Percentiles rank a stretch among this genome's conserved stretches.
phyloP scores from a whole-genome alignment of 2,888 invertebrate genomes.

The Apotomis betuletana region DNA sequence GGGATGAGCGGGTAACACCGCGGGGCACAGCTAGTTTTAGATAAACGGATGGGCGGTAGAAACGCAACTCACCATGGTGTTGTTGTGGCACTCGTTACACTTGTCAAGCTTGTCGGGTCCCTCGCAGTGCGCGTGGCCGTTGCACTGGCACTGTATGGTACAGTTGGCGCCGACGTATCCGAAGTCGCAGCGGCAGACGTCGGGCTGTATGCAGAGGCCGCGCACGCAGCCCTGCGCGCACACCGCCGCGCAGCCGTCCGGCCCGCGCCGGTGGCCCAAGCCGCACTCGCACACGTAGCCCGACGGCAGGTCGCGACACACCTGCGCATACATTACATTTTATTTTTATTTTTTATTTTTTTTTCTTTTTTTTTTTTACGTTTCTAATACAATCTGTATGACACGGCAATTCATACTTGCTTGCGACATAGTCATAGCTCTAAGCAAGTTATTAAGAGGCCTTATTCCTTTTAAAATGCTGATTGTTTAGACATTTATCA shows the following conservation, averaged over 20 bases:
- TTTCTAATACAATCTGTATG: background rate
- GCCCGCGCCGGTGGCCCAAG: slow-evolving; percentile 85
- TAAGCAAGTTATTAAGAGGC: too few relatives aligned
- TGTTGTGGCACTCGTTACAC: slow-evolving; percentile 94
- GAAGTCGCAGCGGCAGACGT: slow-evolving; percentile 95
- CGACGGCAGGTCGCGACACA: slow-evolving; percentile 91
- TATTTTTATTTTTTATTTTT: too few relatives aligned
- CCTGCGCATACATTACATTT: slow-evolving; percentile 57
- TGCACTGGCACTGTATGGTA: slow-evolving; percentile 96
- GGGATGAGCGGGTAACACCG: too few relatives aligned
- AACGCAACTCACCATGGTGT: slow-evolving; percentile 88
- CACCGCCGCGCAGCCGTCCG: slow-evolving; percentile 89
- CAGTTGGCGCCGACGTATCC: slow-evolving; percentile 98
- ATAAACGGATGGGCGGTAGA: background rate
- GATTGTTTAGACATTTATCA: too few relatives aligned
- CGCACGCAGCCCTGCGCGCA: slow-evolving; percentile 94
- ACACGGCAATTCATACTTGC: too few relatives aligned
- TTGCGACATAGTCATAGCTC: too few relatives aligned
- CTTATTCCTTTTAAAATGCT: too few relatives aligned
- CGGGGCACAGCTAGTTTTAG: too few relatives aligned
- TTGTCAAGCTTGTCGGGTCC: slow-evolving; percentile 92
- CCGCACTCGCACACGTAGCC: slow-evolving; percentile 95
- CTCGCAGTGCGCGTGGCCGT: slow-evolving; percentile 96
- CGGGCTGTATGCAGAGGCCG: slow-evolving; percentile 92
- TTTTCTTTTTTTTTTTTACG: too few relatives aligned